Percentiles rank a stretch among this genome's conserved stretches.
Evolutionary conservation across 2,888 invertebrate genomes (phyloP).

Genomic region (Rhabditoides inermis): DNA sequence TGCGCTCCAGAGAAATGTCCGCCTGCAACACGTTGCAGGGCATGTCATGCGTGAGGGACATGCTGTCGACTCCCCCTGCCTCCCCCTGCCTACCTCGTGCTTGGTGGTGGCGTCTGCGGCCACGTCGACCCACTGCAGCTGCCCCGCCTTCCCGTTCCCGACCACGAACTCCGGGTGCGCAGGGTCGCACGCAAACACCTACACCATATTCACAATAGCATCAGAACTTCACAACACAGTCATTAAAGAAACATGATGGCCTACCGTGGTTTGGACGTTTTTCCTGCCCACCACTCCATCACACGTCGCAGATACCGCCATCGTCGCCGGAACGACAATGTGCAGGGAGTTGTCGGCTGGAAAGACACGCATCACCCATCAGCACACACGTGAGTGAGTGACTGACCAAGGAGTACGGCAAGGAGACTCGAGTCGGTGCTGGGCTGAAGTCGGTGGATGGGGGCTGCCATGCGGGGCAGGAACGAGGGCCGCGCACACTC

Average conservation of each 20-base stretch:
- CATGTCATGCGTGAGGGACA: background rate
- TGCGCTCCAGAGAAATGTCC: slow-evolving; percentile 20
- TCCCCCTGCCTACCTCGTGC: too few relatives aligned
- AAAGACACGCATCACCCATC: slow-evolving; percentile 7
- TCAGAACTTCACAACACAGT: slow-evolving; percentile 5
- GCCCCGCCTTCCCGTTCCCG: slow-evolving; percentile 32
- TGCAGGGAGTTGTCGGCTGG: slow-evolving; percentile 34
- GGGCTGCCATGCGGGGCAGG: slow-evolving; percentile 17
- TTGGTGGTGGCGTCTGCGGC: background rate
- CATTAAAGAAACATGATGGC: too few relatives aligned
- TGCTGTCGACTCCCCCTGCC: too few relatives aligned
- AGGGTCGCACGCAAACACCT: slow-evolving; percentile 16
- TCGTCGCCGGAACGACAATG: slow-evolving; percentile 26
- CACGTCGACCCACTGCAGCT: slow-evolving; percentile 40
- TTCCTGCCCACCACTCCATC: too few relatives aligned
- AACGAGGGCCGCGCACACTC: slow-evolving; percentile 15
- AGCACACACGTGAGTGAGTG: background rate
- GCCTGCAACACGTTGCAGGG: slow-evolving; percentile 5
- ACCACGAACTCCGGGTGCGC: slow-evolving; percentile 18
- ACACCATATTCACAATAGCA: background rate
- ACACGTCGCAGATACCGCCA: too few relatives aligned
- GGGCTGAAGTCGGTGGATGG: slow-evolving; percentile 12
- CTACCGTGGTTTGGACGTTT: too few relatives aligned
- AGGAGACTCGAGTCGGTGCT: slow-evolving; percentile 15
- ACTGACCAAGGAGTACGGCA: slow-evolving; percentile 19